Base-by-base conservation (phyloP, 2,113 vertebrate genomes). In the Fregetta grallaria region DNA sequence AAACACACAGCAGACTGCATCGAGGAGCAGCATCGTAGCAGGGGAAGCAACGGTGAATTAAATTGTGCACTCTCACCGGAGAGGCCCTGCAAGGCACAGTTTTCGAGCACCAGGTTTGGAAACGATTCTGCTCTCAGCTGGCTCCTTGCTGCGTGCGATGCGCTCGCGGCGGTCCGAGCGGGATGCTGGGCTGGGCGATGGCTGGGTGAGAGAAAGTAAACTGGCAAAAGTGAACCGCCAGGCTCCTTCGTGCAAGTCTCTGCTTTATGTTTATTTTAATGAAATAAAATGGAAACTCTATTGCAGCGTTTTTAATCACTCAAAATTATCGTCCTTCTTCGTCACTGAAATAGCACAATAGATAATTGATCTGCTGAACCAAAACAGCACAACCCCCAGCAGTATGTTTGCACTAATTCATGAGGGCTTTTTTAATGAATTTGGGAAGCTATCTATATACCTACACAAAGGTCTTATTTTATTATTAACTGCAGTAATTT, bases 381-480 rank as follows among this genome's bases (percentile, higher is more conserved):
- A 90, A 94, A 96, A 70, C 90, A 88, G 67, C 56, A 50, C 85
- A 96, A 40, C 10, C n/a, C 55, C 38, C 63, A 86, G 74, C 50
- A 79, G 87, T 56, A 91, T 56, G 50, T 76, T 95, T 84, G 68
- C 0, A 0, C n/a, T 95, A 91, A 96, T 92, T 94, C 86, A 66
- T 1, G 3, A 90, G 22, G 36, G 77, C 11, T 91, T 93, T 88
- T 16, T 2, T 2, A 92, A 96, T 83, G 50, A 96, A 86, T 96
- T 97, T 94, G 77, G 91, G 91, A 94, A 94, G 63, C 63, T 95
- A 97, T 85, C 86, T 95, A 76, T 86, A 95, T 87, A 94, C 96
- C 96, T 95, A 82, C 67, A 70, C 89, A 96, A 96, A 94, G 66
- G 80, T 95, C 94, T 91, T 87, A 88, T 97, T 96, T 96, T 92